A percentile compares a stretch with the other conserved stretches of the same genome.
phyloP scores from a whole-genome alignment of 2,113 vertebrate genomes.

The Accipiter virgatus region DNA sequence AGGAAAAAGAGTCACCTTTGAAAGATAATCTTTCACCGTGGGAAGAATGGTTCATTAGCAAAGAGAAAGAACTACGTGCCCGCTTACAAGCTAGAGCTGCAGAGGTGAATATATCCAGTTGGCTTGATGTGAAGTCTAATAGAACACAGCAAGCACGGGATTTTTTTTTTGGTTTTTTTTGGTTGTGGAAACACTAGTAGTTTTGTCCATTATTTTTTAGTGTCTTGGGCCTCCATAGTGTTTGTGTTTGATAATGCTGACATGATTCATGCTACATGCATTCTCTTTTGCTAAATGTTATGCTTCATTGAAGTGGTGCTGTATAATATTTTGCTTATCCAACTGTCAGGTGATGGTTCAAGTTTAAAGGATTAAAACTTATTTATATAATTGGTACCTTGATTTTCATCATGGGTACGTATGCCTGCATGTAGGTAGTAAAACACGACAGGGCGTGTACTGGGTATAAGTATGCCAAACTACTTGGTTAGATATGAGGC shows the following conservation, averaged over 20 bases:
- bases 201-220: neutral
- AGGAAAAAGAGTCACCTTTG: neutral
- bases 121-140: neutral
- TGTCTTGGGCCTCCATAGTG: neutral
- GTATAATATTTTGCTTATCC: neutral
- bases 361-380: slow-evolving; percentile 25
- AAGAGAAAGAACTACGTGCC: slow-evolving; percentile 84
- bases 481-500: neutral
- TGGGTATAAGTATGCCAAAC: neutral
- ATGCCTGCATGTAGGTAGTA: neutral
- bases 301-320: neutral
- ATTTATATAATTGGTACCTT: slow-evolving; percentile 3
- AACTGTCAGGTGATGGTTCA: neutral
- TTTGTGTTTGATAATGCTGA: neutral
- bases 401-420: neutral
- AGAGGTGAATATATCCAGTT: slow-evolving; percentile 71
- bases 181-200: neutral
- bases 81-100: slow-evolving; percentile 78
- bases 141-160: neutral
- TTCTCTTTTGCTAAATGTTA: neutral
- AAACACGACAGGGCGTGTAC: neutral
- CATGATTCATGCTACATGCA: neutral
- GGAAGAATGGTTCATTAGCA: slow-evolving; percentile 91
- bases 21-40: slow-evolving; percentile 81
- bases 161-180: neutral